These are phyloP conservation scores for Stichodactyla mertensii DNA, from an alignment of 64 coral and sea anemone species.

Conservation along the genomic window DNA sequence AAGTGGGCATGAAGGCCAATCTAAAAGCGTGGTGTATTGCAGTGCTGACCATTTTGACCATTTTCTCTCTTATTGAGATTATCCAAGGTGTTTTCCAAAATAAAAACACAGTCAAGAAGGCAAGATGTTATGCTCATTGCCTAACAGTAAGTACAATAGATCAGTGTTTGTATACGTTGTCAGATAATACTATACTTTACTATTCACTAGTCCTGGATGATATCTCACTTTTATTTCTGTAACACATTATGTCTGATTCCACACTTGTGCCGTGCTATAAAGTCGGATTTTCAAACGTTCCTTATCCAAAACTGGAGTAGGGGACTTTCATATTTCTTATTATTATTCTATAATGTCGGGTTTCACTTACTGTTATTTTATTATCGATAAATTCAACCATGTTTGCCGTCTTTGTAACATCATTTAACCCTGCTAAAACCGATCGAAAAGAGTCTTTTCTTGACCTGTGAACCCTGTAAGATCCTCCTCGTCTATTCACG, in stretches of 20 bases:
- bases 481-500: no score
- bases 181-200: neutral
- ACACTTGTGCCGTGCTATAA: neutral
- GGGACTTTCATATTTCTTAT: neutral
- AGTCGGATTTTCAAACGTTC: neutral
- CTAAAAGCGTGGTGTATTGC: neutral
- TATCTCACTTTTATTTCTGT: neutral
- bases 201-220: neutral
- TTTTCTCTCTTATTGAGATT: neutral
- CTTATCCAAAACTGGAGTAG: neutral
- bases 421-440: no score
- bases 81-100: neutral
- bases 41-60: neutral
- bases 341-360: neutral
- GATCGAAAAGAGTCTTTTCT: no score
- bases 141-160: slow-evolving; percentile 1
- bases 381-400: neutral
- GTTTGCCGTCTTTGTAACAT: neutral
- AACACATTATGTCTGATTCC: no score
- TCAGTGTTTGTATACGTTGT: neutral
- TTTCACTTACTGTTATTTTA: neutral
- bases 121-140: slow-evolving; percentile 3
- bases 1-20: neutral
- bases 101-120: neutral
- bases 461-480: no score